phyloP scores from a whole-genome alignment of 2,888 invertebrate species.

The Cephalotes varians region DNA sequence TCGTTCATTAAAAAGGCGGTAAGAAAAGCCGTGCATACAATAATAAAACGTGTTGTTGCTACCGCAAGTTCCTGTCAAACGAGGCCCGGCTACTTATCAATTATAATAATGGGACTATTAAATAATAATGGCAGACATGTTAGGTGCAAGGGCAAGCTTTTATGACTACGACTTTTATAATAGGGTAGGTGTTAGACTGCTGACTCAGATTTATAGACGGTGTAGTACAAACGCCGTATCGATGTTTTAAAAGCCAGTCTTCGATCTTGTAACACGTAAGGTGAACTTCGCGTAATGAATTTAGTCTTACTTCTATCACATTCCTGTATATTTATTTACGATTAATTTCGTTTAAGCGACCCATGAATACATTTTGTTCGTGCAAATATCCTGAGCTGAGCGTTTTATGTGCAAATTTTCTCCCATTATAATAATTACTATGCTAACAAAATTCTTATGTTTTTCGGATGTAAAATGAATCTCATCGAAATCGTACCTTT shows the following conservation, averaged over 20 bases:
- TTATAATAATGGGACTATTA: slow-evolving; percentile 77
- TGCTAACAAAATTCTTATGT: not conserved
- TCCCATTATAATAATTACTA: not conserved
- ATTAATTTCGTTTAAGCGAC: not conserved
- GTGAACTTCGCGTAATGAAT: slow-evolving; percentile 8
- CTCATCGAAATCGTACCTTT: not conserved
- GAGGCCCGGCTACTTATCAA: slow-evolving; percentile 72
- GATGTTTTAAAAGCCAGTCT: slow-evolving; percentile 55
- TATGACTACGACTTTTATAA: slow-evolving; percentile 70
- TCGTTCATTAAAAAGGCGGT: slow-evolving; percentile 68
- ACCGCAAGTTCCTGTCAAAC: slow-evolving; percentile 56
- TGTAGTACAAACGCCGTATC: slow-evolving; percentile 65
- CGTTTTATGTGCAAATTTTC: not conserved
- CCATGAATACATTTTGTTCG: not conserved
- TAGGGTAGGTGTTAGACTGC: slow-evolving; percentile 66
- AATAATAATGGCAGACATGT: slow-evolving; percentile 73
- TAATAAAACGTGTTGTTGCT: slow-evolving; percentile 72
- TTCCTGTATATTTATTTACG: not conserved
- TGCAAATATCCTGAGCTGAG: not conserved
- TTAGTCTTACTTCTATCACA: slow-evolving; percentile 9
- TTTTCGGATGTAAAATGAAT: not conserved
- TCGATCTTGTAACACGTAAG: slow-evolving; percentile 58
- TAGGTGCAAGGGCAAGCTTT: slow-evolving; percentile 67
- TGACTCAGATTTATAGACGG: slow-evolving; percentile 70
- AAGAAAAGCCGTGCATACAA: slow-evolving; percentile 64